These are phyloP conservation scores for Gallinago jamesoni DNA, from an alignment of 2,113 vertebrate genomes.

Conservation along the genomic window DNA sequence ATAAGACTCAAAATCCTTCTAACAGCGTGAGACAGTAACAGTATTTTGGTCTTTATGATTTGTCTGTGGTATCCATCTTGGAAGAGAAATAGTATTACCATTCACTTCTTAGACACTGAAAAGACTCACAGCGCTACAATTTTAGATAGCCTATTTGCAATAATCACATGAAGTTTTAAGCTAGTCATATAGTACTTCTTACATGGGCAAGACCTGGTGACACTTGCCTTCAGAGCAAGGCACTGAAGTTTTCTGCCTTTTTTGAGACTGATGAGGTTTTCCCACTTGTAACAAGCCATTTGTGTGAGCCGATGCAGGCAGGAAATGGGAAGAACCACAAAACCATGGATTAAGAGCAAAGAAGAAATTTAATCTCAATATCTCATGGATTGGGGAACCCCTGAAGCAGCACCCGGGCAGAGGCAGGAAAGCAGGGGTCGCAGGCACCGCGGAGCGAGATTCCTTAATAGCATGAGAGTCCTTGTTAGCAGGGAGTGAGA, in stretches of 20 bases:
- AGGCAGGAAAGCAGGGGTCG: no score
- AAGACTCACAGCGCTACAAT: background rate
- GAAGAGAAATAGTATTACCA: background rate
- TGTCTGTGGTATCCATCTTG: background rate
- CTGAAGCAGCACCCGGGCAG: no score
- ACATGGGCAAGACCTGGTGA: background rate
- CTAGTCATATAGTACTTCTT: background rate
- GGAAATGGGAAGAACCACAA: no score
- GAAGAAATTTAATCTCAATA: no score
- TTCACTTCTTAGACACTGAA: background rate
- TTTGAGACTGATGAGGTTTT: background rate
- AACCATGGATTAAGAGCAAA: no score
- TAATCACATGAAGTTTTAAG: background rate
- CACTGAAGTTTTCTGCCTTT: background rate
- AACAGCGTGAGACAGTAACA: background rate
- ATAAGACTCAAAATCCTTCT: background rate
- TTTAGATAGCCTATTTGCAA: background rate
- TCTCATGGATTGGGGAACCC: no score
- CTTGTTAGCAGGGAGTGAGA: no score
- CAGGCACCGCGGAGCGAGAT: no score
- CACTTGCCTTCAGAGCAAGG: background rate
- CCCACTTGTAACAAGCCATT: background rate
- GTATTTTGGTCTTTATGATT: background rate
- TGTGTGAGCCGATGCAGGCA: no score
- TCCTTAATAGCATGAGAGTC: no score